Percentiles rank a stretch among this genome's conserved stretches.
These are phyloP conservation scores for Linepithema humile DNA, from an alignment of 1,140 invertebrate species.

Conservation along the genomic window DNA sequence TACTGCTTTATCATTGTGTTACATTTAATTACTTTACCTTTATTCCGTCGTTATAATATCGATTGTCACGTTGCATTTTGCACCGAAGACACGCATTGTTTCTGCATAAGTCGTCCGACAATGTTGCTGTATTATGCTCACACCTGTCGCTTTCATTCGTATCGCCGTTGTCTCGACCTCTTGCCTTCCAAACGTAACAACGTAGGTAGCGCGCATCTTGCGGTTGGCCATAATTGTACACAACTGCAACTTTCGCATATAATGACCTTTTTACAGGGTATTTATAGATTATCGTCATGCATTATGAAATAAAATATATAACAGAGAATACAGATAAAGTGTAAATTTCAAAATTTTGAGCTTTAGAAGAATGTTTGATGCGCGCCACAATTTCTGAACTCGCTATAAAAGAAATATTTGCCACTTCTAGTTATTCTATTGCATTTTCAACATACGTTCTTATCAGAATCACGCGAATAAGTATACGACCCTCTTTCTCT, in stretches of 20 bases:
- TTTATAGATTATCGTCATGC: background rate
- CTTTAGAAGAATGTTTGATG: background rate
- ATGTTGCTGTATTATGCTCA: slow-evolving; percentile 33
- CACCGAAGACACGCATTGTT: slow-evolving; percentile 33
- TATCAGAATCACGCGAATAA: background rate
- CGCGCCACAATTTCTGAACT: background rate
- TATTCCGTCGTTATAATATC: background rate
- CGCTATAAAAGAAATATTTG: background rate
- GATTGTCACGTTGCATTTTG: background rate
- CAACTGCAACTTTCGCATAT: slow-evolving; percentile 11
- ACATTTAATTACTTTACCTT: background rate
- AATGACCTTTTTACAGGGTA: background rate
- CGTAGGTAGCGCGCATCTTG: slow-evolving; percentile 17
- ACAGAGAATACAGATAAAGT: background rate
- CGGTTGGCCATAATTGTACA: background rate
- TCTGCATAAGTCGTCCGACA: slow-evolving; percentile 36
- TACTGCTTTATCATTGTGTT: no score
- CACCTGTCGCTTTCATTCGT: slow-evolving; percentile 48
- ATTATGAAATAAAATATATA: background rate
- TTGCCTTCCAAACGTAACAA: slow-evolving; percentile 12
- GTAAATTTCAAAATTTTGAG: background rate
- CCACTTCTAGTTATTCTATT: background rate
- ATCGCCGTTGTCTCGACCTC: slow-evolving; percentile 23
- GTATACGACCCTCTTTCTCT: background rate
- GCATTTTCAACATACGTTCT: background rate